phyloP scores from a whole-genome alignment of 1,140 invertebrate genomes.

The Chironomus striatipennis region DNA sequence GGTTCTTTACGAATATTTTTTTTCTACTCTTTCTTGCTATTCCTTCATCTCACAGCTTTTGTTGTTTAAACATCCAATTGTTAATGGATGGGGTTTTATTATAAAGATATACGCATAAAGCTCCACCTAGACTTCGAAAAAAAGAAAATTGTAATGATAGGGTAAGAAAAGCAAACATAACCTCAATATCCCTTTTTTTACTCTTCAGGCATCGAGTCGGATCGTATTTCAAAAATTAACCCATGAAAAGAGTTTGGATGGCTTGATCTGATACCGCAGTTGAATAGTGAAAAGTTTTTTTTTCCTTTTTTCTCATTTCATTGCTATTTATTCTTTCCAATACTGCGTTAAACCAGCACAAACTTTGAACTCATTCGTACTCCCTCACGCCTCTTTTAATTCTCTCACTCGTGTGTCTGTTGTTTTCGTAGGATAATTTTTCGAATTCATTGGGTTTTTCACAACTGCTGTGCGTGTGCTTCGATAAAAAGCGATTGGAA shows the following conservation, averaged over 20 bases:
- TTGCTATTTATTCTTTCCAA: neutral
- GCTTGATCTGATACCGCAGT: neutral
- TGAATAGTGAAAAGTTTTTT: neutral
- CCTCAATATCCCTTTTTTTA: neutral
- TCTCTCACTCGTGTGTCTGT: neutral
- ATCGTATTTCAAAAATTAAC: neutral
- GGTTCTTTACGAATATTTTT: no score
- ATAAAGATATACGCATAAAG: neutral
- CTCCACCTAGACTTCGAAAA: neutral
- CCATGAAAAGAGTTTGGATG: neutral
- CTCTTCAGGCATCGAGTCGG: neutral
- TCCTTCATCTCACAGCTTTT: neutral
- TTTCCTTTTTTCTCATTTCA: neutral
- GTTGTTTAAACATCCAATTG: neutral
- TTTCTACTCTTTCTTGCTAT: neutral
- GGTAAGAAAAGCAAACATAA: neutral
- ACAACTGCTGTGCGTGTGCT: neutral
- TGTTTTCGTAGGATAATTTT: constrained; percentile 14
- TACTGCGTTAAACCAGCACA: no score
- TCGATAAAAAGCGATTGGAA: neutral
- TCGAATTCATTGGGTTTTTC: neutral
- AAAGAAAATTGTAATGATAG: neutral
- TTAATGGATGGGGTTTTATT: neutral
- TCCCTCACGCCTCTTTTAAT: no score
- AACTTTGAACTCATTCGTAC: no score